Evolutionary conservation across 2,888 invertebrate species (phyloP).

Genomic region (Fragum sueziense): DNA sequence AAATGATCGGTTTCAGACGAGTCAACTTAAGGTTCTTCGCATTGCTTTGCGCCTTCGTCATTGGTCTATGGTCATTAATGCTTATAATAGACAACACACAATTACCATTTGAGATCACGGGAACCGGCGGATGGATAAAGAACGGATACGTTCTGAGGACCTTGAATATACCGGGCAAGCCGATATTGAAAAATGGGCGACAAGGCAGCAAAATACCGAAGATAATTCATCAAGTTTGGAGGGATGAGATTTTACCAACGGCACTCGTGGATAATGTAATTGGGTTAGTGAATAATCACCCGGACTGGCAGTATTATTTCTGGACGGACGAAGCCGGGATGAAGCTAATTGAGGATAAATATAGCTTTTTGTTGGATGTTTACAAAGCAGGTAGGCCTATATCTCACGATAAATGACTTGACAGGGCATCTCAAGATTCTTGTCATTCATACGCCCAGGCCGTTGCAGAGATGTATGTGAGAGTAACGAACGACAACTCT

Average conservation of each 20-base stretch:
- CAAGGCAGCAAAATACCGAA: not conserved
- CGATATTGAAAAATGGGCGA: no score
- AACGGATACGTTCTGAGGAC: not conserved
- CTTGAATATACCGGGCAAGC: not conserved
- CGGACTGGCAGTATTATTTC: conserved; percentile 23
- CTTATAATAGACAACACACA: not conserved
- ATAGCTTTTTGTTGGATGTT: conserved; percentile 8
- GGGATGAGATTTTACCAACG: conserved; percentile 10
- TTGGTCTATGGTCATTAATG: not conserved
- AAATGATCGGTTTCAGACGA: not conserved
- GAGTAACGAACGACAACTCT: no score
- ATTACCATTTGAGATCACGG: not conserved
- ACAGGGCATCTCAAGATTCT: no score
- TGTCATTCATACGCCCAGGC: no score
- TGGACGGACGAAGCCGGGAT: conserved; percentile 21
- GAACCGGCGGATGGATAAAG: not conserved
- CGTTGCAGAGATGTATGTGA: no score
- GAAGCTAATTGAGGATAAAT: conserved; percentile 19
- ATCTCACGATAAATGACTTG: no score
- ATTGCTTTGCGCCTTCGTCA: not conserved
- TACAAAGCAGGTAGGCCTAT: conserved; percentile 16
- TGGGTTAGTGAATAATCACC: conserved; percentile 11
- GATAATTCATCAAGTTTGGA: conserved; percentile 21
- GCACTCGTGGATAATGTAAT: conserved; percentile 12
- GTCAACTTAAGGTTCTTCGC: not conserved